Evolutionary conservation across 2,113 vertebrate genomes (phyloP).

Genomic region (Benitochromis conjunctus): DNA sequence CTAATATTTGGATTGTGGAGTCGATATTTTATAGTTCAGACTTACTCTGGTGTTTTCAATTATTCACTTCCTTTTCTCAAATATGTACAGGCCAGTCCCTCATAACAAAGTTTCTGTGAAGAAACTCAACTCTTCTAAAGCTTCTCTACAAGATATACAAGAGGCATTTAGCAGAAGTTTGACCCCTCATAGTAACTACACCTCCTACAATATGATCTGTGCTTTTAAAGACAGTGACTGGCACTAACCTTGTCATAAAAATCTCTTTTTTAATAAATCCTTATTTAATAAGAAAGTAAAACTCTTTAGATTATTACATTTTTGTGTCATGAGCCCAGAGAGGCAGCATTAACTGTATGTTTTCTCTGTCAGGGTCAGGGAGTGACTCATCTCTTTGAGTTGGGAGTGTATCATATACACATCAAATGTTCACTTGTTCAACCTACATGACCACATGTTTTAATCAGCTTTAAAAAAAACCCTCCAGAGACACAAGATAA

Average conservation of each 20-base stretch:
- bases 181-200: not conserved
- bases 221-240: not conserved
- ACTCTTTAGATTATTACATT: not conserved
- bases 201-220: not conserved
- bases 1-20: not conserved
- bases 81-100: not conserved
- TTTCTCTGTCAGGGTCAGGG: not conserved
- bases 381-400: not conserved
- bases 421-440: not conserved
- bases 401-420: not conserved
- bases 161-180: not conserved
- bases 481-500: not conserved
- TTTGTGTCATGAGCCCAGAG: not conserved
- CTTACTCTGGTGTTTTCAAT: not conserved
- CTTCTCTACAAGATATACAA: not conserved
- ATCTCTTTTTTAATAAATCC: not conserved
- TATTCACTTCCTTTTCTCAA: too few species aligned
- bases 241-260: not conserved
- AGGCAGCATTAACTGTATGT: not conserved
- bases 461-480: not conserved
- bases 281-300: not conserved
- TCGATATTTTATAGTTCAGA: not conserved
- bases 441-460: not conserved
- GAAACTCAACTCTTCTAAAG: not conserved
- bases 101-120: fast-evolving